These are phyloP conservation scores for Agrypnia vestita DNA, from an alignment of 1,140 invertebrate species.

Conservation along the genomic window DNA sequence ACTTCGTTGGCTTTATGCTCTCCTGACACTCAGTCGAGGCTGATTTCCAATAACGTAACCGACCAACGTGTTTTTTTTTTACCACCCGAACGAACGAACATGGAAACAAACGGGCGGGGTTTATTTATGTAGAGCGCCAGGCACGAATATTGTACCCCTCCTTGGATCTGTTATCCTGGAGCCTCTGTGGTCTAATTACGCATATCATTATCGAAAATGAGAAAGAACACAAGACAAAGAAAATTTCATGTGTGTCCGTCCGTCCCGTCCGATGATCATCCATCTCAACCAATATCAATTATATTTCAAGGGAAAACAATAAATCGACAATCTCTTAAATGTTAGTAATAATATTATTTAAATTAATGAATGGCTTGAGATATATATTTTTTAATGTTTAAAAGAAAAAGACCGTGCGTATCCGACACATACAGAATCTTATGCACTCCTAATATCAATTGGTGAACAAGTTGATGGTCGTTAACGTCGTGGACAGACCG, in stretches of 20 bases:
- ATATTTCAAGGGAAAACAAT: no score
- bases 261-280: no score
- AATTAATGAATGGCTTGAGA: no score
- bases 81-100: constrained; percentile 17
- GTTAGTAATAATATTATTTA: no score
- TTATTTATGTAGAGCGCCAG: constrained; percentile 38
- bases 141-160: constrained; percentile 35
- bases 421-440: neutral
- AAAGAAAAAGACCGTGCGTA: no score
- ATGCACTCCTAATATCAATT: constrained; percentile 4
- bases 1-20: constrained; percentile 59
- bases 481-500: constrained; percentile 1
- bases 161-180: constrained; percentile 67
- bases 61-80: constrained; percentile 45
- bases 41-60: constrained; percentile 70
- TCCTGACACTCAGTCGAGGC: constrained; percentile 65
- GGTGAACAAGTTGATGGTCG: constrained; percentile 22
- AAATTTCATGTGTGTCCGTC: no score
- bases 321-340: no score
- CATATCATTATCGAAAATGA: constrained; percentile 68
- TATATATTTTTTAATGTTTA: no score
- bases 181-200: constrained; percentile 72
- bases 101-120: constrained; percentile 12
- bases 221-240: constrained; percentile 9
- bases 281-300: no score